These are phyloP conservation scores for Eptesicus fuscus DNA, from an alignment of 2,113 vertebrate genomes.

Conservation along the genomic window DNA sequence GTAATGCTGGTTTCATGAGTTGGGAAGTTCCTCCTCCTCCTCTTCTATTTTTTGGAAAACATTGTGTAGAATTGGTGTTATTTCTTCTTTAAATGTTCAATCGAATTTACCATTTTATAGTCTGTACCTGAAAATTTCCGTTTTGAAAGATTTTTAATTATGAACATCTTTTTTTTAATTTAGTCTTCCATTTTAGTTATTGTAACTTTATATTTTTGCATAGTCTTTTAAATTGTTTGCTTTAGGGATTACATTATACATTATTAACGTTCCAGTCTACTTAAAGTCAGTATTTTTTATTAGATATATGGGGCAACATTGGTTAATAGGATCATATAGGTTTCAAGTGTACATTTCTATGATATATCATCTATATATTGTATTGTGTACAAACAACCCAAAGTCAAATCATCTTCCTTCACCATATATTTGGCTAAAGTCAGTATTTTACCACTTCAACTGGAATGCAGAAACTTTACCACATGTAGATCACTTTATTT, in stretches of 20 bases:
- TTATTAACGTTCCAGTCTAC: not conserved
- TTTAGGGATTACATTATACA: not conserved
- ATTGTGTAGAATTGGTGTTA: not conserved
- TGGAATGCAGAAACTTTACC: not conserved
- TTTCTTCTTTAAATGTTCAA: not conserved
- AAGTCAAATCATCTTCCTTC: not conserved
- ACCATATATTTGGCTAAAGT: not conserved
- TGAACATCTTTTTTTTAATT: not conserved
- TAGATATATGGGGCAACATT: not conserved
- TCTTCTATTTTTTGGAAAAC: not conserved
- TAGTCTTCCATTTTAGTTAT: constrained; percentile 11
- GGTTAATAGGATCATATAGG: not conserved
- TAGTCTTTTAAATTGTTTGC: not conserved
- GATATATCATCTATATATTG: not conserved
- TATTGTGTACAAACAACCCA: not conserved
- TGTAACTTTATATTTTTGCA: not conserved
- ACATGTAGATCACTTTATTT: not conserved
- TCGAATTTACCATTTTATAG: not conserved
- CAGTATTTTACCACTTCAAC: not conserved
- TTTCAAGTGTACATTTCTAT: not conserved
- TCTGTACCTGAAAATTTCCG: not conserved
- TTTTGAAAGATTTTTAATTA: not conserved
- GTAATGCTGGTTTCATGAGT: not conserved
- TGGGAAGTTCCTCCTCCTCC: not conserved
- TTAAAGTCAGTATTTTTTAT: constrained; percentile 10